Base-by-base conservation (phyloP, 2,113 vertebrate genomes). In the Onychorhynchus coronatus region DNA sequence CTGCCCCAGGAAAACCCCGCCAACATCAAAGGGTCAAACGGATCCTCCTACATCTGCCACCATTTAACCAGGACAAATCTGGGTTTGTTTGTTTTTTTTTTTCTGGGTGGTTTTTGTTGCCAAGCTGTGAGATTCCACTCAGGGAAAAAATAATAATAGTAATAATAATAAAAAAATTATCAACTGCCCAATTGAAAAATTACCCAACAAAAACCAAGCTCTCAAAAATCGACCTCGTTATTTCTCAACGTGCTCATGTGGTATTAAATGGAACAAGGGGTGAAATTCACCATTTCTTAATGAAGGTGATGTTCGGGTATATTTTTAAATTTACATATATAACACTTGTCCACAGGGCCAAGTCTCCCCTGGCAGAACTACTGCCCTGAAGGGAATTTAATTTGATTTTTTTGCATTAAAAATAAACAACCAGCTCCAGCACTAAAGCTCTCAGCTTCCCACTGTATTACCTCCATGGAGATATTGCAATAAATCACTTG, bases 381-480 rank as follows among this genome's bases (percentile, higher is more conserved):
- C 24, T 2, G 7, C 39, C 85, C 88, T 30, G 66, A n/a, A 59
- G 66, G 67, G 78, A 47, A 30, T 59, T 74, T 30, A n/a, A 53
- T 93, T 89, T 39, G 44, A 27, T 30, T 68, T 41, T 68, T 41
- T 78, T 71, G 11, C 62, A 20, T 41, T 27, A 5, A 47, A 41
- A 72, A 47, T 4, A 59, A 94, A 61, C 5, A 28, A 52, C 12
- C 5, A 24, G 11, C 5, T 59, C 11, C 5, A 27, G 12, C 0
- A 2, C 53, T 27, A 3, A n/a, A 76, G 53, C 61, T 50, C 71
- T 52, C 27, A 3, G 12, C 4, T 37, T 20, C 63, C 63, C 46
- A 0, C 39, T 30, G 24, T 1, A 10, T 20, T 20, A 21, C 1
- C 75, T 39, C 35, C 75, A 68, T 4, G 10, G 11, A 52, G 30